These are phyloP conservation scores for Campoplex nolae DNA, from an alignment of 2,888 invertebrate genomes.

Conservation along the genomic window DNA sequence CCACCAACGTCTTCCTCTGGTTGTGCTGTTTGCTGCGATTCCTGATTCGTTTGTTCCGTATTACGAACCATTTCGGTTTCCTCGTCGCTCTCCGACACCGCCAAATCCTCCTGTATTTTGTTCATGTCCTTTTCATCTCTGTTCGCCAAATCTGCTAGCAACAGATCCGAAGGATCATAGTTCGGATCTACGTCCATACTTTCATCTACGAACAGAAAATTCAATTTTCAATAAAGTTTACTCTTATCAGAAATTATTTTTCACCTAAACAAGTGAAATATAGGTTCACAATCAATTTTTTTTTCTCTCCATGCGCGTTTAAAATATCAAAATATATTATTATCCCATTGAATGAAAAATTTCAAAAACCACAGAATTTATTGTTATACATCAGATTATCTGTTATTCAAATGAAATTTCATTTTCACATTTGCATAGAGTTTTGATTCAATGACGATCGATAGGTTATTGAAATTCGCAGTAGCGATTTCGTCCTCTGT, in stretches of 20 bases:
- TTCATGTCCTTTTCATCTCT: slow-evolving; percentile 84
- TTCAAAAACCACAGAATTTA: no score
- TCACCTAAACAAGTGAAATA: neutral
- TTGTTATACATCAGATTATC: no score
- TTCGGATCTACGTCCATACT: slow-evolving; percentile 92
- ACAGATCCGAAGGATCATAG: slow-evolving; percentile 95
- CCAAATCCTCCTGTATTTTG: slow-evolving; percentile 91
- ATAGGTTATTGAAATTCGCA: no score
- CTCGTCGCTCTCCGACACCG: slow-evolving; percentile 92
- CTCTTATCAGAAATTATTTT: neutral
- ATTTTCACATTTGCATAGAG: no score
- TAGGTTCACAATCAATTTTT: neutral
- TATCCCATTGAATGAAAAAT: no score
- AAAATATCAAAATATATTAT: no score
- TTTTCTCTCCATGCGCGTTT: no score
- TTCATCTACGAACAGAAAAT: slow-evolving; percentile 85
- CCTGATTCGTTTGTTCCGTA: slow-evolving; percentile 72
- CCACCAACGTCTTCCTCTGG: slow-evolving; percentile 86
- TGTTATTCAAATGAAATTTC: no score
- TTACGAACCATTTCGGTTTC: slow-evolving; percentile 83
- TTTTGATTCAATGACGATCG: no score
- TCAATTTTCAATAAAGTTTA: neutral
- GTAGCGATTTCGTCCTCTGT: neutral
- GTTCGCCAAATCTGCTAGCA: slow-evolving; percentile 86
- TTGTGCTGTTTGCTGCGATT: slow-evolving; percentile 75